phyloP scores from a whole-genome alignment of 2,888 invertebrate species.

The Amblyjoppa fuscipennis region DNA sequence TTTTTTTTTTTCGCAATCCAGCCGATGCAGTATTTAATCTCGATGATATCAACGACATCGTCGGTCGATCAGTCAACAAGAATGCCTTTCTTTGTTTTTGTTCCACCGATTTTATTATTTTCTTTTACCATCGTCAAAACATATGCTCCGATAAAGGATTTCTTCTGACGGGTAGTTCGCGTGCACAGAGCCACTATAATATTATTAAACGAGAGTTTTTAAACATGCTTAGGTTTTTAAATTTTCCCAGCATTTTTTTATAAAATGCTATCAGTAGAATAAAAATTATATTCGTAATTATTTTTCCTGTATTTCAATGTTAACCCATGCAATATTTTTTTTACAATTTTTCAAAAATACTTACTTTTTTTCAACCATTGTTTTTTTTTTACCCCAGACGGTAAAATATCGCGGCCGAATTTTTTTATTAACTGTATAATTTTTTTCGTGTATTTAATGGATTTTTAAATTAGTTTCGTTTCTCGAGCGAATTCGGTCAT shows the following conservation, averaged over 20 bases:
- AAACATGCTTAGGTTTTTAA: no score
- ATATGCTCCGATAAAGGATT: no score
- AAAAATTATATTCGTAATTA: no score
- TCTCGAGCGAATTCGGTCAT: conserved; percentile 3
- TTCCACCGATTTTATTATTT: background rate
- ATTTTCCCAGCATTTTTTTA: no score
- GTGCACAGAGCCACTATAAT: no score
- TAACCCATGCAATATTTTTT: background rate
- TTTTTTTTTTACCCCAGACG: background rate
- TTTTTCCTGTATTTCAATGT: background rate
- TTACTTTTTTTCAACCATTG: background rate
- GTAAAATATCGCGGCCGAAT: background rate
- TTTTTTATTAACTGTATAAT: background rate
- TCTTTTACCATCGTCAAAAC: no score
- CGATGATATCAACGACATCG: background rate
- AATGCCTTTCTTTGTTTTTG: background rate
- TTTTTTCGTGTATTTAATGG: background rate
- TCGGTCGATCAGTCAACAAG: no score
- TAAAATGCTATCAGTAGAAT: no score
- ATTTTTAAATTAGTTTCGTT: background rate
- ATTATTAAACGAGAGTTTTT: no score
- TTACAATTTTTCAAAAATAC: background rate
- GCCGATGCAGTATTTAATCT: background rate
- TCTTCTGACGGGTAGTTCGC: no score
- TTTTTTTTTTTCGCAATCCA: background rate